phyloP scores from a whole-genome alignment of 1,140 invertebrate genomes.

The Zophobas morio region DNA sequence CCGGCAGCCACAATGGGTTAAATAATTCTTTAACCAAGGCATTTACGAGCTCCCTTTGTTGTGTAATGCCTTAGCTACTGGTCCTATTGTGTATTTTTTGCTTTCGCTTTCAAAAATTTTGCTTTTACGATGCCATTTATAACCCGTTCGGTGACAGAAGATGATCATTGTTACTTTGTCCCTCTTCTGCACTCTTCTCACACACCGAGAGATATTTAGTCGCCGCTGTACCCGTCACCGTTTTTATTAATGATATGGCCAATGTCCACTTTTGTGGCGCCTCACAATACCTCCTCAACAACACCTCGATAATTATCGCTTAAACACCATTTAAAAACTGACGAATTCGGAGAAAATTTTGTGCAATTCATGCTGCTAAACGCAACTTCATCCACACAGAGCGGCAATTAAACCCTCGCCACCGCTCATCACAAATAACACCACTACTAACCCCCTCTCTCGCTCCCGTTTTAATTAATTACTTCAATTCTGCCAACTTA shows the following conservation, averaged over 20 bases:
- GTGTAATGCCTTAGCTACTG: conserved; percentile 48
- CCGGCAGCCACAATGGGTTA: conserved; percentile 48
- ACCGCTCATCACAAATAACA: no score
- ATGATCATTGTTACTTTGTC: conserved; percentile 44
- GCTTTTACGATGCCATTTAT: conserved; percentile 47
- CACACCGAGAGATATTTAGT: conserved; percentile 15
- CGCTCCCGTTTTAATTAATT: no score
- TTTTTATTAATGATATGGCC: conserved; percentile 34
- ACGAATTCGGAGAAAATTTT: neutral
- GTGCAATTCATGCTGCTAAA: conserved; percentile 10
- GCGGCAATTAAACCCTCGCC: no score
- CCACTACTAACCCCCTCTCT: no score
- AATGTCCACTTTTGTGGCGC: conserved; percentile 30
- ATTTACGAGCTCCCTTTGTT: conserved; percentile 46
- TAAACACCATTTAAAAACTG: conserved; percentile 19
- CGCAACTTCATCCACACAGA: no score
- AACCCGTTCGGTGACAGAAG: conserved; percentile 51
- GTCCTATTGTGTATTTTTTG: conserved; percentile 44
- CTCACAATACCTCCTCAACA: conserved; percentile 13
- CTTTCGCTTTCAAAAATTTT: conserved; percentile 44
- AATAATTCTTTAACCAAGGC: conserved; percentile 51
- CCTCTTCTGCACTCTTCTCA: neutral
- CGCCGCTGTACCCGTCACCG: neutral
- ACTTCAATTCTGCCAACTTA: neutral
- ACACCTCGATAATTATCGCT: conserved; percentile 34